phyloP scores from a whole-genome alignment of 2,797 vertebrate species.

The Echeneis naucrates region DNA sequence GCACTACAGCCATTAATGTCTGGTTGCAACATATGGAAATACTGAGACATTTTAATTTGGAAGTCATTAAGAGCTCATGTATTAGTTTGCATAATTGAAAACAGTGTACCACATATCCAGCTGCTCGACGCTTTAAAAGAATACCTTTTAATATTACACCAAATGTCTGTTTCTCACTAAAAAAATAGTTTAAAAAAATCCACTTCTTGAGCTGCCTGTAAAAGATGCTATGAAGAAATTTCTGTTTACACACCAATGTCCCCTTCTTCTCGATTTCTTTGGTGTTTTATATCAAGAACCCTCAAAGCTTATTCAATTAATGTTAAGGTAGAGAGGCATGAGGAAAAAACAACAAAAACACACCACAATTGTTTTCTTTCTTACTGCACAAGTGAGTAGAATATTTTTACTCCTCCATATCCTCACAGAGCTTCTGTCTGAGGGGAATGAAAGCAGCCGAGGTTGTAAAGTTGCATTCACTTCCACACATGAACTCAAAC shows the following conservation, averaged over 20 bases:
- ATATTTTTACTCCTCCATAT: neutral
- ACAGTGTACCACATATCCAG: neutral
- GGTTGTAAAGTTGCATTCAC: conserved; percentile 14
- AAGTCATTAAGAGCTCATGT: neutral
- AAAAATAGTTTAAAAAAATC: conserved; percentile 12
- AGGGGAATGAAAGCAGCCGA: conserved; percentile 5
- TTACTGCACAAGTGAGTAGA: neutral
- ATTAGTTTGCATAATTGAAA: neutral
- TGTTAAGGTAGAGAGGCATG: conserved; percentile 1
- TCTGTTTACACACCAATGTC: conserved; percentile 9
- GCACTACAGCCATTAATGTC: neutral
- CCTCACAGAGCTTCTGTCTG: neutral
- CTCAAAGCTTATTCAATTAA: conserved; percentile 4
- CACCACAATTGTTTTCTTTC: conserved; percentile 1
- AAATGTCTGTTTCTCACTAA: conserved; percentile 11
- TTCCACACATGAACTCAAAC: conserved; percentile 36
- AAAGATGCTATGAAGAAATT: conserved; percentile 27
- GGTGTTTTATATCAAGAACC: conserved; percentile 18
- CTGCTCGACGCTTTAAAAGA: neutral
- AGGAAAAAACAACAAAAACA: no score
- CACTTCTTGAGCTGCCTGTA: conserved; percentile 1
- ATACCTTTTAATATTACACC: neutral
- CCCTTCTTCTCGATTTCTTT: conserved; percentile 2
- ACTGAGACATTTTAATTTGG: neutral
- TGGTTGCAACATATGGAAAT: no score